A percentile compares a stretch with the other conserved stretches of the same genome.
Conservation (phyloP, 2,888 invertebrate genomes). For the Protodeltote pygarga region DNA sequence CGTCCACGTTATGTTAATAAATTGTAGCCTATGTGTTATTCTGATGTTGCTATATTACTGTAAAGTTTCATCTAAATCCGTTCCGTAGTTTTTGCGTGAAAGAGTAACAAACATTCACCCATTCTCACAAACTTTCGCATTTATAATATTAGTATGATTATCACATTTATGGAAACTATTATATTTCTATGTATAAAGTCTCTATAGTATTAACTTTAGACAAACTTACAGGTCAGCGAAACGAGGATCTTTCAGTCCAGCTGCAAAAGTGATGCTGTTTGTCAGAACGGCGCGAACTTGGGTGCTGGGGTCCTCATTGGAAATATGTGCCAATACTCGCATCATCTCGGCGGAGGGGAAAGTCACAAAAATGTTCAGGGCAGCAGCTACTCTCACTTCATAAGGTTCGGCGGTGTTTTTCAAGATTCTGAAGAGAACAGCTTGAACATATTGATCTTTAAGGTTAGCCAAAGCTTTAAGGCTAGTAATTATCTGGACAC, state of each 20-base stretch:
- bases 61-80: no score
- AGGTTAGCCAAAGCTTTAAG: constrained; percentile 81
- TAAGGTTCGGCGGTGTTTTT: constrained; percentile 88
- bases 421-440: constrained; percentile 89
- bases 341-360: constrained; percentile 88
- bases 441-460: constrained; percentile 83
- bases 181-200: background rate
- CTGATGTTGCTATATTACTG: no score
- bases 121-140: no score
- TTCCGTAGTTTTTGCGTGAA: no score
- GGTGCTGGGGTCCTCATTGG: constrained; percentile 87
- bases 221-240: constrained; percentile 81
- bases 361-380: constrained; percentile 87
- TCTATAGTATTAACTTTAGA: constrained; percentile 3
- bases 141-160: no score
- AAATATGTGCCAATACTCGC: constrained; percentile 90
- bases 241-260: constrained; percentile 77
- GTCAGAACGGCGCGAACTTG: constrained; percentile 89
- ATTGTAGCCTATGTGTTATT: no score
- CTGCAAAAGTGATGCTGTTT: constrained; percentile 86
- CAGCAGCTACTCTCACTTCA: constrained; percentile 89
- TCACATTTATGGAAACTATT: background rate
- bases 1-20: no score
- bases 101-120: no score
- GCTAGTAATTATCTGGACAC: constrained; percentile 87